A percentile compares a stretch with the other conserved stretches of the same genome.
Evolutionary conservation across 1,140 invertebrate species (phyloP).

Genomic region (Drosophila cardini): DNA sequence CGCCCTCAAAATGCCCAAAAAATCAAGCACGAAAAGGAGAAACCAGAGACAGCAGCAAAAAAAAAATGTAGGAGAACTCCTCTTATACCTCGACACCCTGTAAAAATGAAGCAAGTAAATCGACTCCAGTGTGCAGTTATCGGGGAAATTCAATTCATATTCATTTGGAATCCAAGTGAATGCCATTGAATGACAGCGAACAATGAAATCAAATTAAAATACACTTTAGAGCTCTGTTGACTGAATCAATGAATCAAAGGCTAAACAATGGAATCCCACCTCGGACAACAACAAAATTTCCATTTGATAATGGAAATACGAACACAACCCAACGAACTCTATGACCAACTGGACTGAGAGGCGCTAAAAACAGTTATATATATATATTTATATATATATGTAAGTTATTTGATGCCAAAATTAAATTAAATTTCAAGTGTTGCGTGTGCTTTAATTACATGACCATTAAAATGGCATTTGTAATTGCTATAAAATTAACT

Average conservation of each 20-base stretch:
- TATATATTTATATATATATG: too few species aligned
- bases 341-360: slow-evolving; percentile 30
- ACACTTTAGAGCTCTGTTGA: slow-evolving; percentile 72
- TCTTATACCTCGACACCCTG: too few species aligned
- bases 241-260: slow-evolving; percentile 73
- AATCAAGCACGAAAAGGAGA: neutral
- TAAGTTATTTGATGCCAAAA: slow-evolving; percentile 55
- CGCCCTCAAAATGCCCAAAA: slow-evolving; percentile 14
- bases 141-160: slow-evolving; percentile 69
- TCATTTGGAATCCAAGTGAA: slow-evolving; percentile 58
- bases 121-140: neutral
- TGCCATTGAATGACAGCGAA: slow-evolving; percentile 77
- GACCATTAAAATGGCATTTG: slow-evolving; percentile 40
- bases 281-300: slow-evolving; percentile 16
- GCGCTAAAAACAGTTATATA: slow-evolving; percentile 47
- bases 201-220: slow-evolving; percentile 83
- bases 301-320: slow-evolving; percentile 9
- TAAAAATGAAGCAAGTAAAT: slow-evolving; percentile 3
- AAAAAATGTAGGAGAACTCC: neutral
- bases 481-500: slow-evolving; percentile 58
- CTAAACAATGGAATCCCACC: slow-evolving; percentile 69
- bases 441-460: slow-evolving; percentile 61
- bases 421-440: slow-evolving; percentile 61
- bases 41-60: neutral
- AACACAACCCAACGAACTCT: neutral